Conservation (phyloP, 2,888 invertebrate genomes). For the Drosophila imparisetae region DNA sequence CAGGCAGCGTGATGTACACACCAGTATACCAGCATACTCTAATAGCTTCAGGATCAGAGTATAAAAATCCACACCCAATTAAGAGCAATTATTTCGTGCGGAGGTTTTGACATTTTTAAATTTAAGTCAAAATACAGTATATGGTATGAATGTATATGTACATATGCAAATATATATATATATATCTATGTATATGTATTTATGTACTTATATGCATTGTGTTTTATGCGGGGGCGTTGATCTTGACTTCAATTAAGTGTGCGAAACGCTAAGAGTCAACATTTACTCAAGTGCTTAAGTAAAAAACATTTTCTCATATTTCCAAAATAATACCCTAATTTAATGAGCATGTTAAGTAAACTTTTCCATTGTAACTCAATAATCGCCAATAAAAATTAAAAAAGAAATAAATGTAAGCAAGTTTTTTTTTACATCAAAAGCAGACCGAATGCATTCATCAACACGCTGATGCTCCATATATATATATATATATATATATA, state of each 20-base stretch:
- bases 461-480: slow-evolving; percentile 28
- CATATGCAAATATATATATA: not conserved
- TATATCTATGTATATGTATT: not conserved
- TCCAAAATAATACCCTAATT: slow-evolving; percentile 1
- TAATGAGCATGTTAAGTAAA: slow-evolving; percentile 18
- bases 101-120: slow-evolving; percentile 17
- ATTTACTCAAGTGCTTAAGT: not conserved
- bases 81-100: slow-evolving; percentile 62
- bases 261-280: slow-evolving; percentile 11
- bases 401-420: slow-evolving; percentile 42
- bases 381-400: slow-evolving; percentile 36
- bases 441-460: slow-evolving; percentile 57
- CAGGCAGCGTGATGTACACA: not conserved
- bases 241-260: slow-evolving; percentile 59
- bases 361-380: slow-evolving; percentile 49
- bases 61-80: slow-evolving; percentile 49
- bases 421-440: slow-evolving; percentile 11
- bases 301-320: not conserved
- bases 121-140: slow-evolving; percentile 6
- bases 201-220: not conserved
- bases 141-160: not conserved
- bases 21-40: not conserved
- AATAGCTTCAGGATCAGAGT: not conserved
- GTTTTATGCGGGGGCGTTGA: slow-evolving; percentile 31
- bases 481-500: slow-evolving; percentile 24